Percentiles rank a stretch among this genome's conserved stretches.
phyloP scores from a whole-genome alignment of 2,888 invertebrate genomes.

The Nebria brevicollis region DNA sequence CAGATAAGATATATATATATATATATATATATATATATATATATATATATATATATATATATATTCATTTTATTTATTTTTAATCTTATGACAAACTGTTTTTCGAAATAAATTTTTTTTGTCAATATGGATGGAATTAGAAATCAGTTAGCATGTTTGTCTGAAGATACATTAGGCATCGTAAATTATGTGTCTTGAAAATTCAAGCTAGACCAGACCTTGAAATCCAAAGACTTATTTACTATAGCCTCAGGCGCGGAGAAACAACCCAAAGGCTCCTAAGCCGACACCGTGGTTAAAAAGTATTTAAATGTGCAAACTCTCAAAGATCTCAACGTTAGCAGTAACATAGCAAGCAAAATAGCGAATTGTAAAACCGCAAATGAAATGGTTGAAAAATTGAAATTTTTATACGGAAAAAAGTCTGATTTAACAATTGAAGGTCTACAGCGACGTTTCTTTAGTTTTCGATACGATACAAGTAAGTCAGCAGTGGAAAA shows the following conservation, averaged over 20 bases:
- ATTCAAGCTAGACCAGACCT: too few species aligned
- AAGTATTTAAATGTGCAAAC: not conserved
- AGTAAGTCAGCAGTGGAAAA: too few species aligned
- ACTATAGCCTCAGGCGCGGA: not conserved
- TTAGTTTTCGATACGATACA: too few species aligned
- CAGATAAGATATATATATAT: too few species aligned
- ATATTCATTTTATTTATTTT: too few species aligned
- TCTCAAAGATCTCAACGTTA: slow-evolving; percentile 22
- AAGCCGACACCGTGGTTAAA: not conserved
- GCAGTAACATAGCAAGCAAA: slow-evolving; percentile 25
- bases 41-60: too few species aligned
- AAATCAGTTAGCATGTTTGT: not conserved
- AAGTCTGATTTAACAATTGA: too few species aligned
- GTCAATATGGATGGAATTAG: not conserved
- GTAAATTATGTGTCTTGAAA: not conserved
- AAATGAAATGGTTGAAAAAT: slow-evolving; percentile 7
- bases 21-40: too few species aligned
- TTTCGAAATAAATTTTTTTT: too few species aligned
- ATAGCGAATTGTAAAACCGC: slow-evolving; percentile 21
- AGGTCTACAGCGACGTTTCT: too few species aligned
- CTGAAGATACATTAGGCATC: not conserved
- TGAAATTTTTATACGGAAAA: not conserved
- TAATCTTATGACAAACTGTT: too few species aligned
- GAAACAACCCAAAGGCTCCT: not conserved
- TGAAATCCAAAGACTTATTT: slow-evolving; percentile 8